Conservation (phyloP, 2,888 invertebrate genomes). For the Dorcus parallelipipedus region DNA sequence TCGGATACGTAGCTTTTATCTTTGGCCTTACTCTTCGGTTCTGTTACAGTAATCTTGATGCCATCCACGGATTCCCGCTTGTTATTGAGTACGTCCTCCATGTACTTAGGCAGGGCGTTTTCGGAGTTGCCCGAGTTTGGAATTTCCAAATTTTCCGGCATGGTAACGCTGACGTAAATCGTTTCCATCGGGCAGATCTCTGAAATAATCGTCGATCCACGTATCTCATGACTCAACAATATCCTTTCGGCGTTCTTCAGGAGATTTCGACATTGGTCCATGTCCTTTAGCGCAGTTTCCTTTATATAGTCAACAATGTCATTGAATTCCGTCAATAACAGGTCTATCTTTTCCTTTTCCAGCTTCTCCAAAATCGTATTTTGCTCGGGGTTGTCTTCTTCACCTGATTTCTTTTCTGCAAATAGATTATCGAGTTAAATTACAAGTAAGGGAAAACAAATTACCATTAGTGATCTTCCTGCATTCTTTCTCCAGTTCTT, state of each 20-base stretch:
- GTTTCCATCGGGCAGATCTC: constrained; percentile 29
- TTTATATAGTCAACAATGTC: constrained; percentile 28
- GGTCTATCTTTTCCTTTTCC: constrained; percentile 25
- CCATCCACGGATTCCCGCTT: constrained; percentile 22
- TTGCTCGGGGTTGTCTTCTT: constrained; percentile 12
- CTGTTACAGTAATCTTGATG: constrained; percentile 25
- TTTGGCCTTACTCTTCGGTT: constrained; percentile 14
- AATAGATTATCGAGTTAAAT: background rate
- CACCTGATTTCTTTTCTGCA: background rate
- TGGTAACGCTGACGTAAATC: constrained; percentile 28
- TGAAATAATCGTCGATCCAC: constrained; percentile 33
- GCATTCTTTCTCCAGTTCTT: constrained; percentile 28
- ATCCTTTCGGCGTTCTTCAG: constrained; percentile 32
- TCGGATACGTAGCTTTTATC: constrained; percentile 17
- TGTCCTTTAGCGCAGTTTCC: constrained; percentile 25
- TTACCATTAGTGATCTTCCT: constrained; percentile 6
- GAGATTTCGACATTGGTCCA: constrained; percentile 18
- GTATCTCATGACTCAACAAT: constrained; percentile 35
- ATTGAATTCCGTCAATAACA: constrained; percentile 28
- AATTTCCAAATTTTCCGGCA: constrained; percentile 21
- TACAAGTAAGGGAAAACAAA: background rate
- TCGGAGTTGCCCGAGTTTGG: constrained; percentile 19
- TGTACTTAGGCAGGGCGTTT: constrained; percentile 23
- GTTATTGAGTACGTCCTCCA: constrained; percentile 34
- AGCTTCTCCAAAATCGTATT: constrained; percentile 16